phyloP scores from a whole-genome alignment of 2,113 vertebrate species.

The Aramus guarauna region DNA sequence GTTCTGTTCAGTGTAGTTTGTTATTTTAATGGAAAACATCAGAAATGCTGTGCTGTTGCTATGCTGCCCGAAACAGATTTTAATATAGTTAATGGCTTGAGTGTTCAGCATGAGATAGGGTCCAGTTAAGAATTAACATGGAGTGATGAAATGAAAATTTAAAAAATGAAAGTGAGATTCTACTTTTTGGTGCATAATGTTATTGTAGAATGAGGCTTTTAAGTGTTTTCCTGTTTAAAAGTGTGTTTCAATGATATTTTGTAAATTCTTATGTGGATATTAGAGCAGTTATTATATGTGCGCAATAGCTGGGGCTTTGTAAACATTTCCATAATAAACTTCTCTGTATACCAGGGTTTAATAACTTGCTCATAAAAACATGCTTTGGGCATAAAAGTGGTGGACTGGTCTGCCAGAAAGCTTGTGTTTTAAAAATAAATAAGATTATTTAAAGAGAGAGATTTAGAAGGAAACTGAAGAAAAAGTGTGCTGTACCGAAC shows the following conservation, averaged over 20 bases:
- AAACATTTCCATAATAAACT: slow-evolving; percentile 18
- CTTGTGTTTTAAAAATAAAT: slow-evolving; percentile 2
- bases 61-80: neutral
- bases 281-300: neutral
- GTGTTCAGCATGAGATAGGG: neutral
- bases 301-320: neutral
- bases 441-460: neutral
- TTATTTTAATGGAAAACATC: slow-evolving; percentile 10
- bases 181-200: neutral
- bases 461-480: neutral
- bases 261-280: neutral
- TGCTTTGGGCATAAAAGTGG: neutral
- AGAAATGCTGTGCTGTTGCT: slow-evolving; percentile 5
- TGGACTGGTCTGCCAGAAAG: neutral
- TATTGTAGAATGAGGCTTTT: neutral
- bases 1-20: neutral
- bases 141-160: neutral
- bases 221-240: neutral
- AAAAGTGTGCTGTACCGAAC: neutral
- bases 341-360: neutral
- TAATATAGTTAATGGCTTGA: neutral
- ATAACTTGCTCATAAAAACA: neutral
- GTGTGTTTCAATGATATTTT: neutral
- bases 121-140: neutral
- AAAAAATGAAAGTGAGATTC: neutral